Evolutionary conservation across 2,113 vertebrate genomes (phyloP).

Genomic region (Atractosteus spatula): DNA sequence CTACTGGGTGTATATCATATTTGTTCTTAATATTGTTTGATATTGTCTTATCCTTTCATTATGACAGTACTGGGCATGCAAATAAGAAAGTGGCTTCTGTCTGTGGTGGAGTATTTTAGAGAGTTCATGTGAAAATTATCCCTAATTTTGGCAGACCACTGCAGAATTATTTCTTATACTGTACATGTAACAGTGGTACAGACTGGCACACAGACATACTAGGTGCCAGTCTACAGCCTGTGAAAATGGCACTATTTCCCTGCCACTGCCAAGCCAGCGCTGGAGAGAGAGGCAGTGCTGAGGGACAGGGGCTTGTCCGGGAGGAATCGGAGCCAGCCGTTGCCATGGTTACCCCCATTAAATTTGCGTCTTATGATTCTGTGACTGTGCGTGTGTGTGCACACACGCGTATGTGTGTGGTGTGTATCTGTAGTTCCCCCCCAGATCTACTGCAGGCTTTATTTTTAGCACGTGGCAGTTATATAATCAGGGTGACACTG

Average conservation of each 20-base stretch:
- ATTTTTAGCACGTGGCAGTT: constrained; percentile 72
- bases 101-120: too few species aligned
- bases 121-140: too few species aligned
- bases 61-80: too few species aligned
- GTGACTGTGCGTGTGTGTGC: constrained; percentile 21
- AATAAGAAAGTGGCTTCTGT: too few species aligned
- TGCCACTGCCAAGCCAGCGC: too few species aligned
- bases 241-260: too few species aligned
- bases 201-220: too few species aligned
- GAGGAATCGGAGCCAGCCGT: constrained; percentile 62
- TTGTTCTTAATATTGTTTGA: too few species aligned
- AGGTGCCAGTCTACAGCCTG: too few species aligned
- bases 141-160: too few species aligned
- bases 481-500: constrained; percentile 73
- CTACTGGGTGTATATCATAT: too few species aligned
- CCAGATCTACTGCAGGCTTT: constrained; percentile 60
- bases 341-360: constrained; percentile 62
- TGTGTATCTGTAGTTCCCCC: not conserved
- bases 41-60: too few species aligned
- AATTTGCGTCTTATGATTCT: constrained; percentile 43
- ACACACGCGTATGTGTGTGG: constrained; percentile 30
- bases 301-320: constrained; percentile 40
- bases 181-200: not conserved
- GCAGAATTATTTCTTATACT: not conserved
- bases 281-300: constrained; percentile 13